Percentiles rank a stretch among this genome's conserved stretches.
Conservation (phyloP, 2,888 invertebrate genomes). For the Eupeodes latifasciatus region DNA sequence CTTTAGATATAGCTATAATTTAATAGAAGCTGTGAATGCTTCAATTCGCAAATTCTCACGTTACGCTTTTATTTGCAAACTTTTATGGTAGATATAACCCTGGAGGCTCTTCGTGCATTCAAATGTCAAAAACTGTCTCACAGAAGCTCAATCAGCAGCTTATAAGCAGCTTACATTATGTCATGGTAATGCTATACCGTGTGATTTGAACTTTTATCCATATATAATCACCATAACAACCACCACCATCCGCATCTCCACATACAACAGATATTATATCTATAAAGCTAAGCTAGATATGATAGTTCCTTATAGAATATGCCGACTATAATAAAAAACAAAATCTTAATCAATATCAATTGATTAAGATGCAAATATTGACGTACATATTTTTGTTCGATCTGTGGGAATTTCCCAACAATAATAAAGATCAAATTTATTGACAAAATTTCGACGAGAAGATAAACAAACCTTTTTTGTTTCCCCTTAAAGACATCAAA, state of each 20-base stretch:
- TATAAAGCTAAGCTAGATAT: not conserved
- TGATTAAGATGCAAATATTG: slow-evolving; percentile 64
- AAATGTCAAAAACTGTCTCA: slow-evolving; percentile 28
- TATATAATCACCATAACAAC: not conserved
- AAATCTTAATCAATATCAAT: slow-evolving; percentile 44
- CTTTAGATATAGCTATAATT: not conserved
- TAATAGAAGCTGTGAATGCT: slow-evolving; percentile 16
- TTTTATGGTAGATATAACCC: not conserved
- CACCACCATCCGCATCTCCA: not conserved
- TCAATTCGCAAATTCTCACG: slow-evolving; percentile 29
- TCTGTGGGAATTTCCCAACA: slow-evolving; percentile 20
- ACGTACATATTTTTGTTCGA: slow-evolving; percentile 28
- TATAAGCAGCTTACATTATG: slow-evolving; percentile 30
- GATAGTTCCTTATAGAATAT: not conserved
- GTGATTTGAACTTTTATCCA: not conserved
- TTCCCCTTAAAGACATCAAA: not conserved
- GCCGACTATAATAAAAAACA: not conserved
- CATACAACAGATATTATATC: not conserved
- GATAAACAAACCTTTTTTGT: slow-evolving; percentile 39
- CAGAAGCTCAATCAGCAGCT: slow-evolving; percentile 38
- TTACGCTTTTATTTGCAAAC: slow-evolving; percentile 8
- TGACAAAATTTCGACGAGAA: slow-evolving; percentile 48
- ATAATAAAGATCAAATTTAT: slow-evolving; percentile 33
- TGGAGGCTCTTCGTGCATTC: slow-evolving; percentile 7
- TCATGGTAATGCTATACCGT: slow-evolving; percentile 37